Evolutionary conservation across 2,113 vertebrate genomes (phyloP), one percentile per base, ranked within the genome.

Genomic region (Catharus fuscescens): DNA sequence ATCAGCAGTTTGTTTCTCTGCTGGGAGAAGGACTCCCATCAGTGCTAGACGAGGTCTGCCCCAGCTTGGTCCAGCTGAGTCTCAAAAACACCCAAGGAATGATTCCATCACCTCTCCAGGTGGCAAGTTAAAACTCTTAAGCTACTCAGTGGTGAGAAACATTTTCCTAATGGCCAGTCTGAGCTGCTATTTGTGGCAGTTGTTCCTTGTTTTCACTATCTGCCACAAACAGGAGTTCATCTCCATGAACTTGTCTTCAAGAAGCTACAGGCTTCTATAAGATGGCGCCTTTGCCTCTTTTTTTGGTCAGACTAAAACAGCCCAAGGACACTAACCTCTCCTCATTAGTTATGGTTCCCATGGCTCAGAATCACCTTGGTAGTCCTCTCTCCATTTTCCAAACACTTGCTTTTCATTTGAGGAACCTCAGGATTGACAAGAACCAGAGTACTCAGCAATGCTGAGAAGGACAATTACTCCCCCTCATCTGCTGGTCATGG

Each of bases 1-100:
- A 45, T 36, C 16, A 66, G 40, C n/a, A 80, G 32, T 4, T 66
- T 0, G 0, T 36, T 31, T 66, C 20, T 66, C 16, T 0, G 1
- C 13, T 56, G 36, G 40, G 40, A 45, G 32, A 31, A 79, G 32
- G 61, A 47, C 40, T 34, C 18, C 54, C 26, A 56, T 15, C 40
- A 31, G 40, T 20, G 28, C 26, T 25, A 31, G 20, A 25, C 31
- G n/a, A 66, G 32, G 20, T 56, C 50, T 45, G 40, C 40, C 50
- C 56, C 77, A 80, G 50, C 12, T 18, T 80, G 32, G 50, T 31
- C 15, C 40, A 66, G 32, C 20, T 36, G 32, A 80, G 40, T 20
- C 40, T 56, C 12, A 11, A 45, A 31, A 56, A 31, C 11, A 23
- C 12, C 19, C 50, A 44, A 65, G 32, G 48, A 54, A 54, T 34